Evolutionary conservation across 1,140 invertebrate genomes (phyloP).

Genomic region (Leptopilina boulardi): DNA sequence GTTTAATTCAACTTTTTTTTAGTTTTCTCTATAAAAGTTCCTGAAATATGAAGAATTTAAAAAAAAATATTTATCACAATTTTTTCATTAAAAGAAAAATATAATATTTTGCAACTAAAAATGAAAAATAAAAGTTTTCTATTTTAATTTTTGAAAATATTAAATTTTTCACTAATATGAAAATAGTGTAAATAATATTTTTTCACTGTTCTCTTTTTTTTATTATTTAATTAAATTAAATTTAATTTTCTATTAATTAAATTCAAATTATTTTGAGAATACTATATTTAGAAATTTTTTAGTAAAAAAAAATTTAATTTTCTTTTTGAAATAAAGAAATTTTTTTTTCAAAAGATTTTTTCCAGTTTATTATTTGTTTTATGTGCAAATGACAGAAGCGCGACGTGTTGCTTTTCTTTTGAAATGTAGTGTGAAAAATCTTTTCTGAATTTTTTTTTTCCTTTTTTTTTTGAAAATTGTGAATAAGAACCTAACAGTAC

Average conservation of each 20-base stretch:
- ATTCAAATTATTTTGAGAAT: too few relatives aligned
- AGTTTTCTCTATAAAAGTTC: background rate
- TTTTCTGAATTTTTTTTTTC: constrained; percentile 2
- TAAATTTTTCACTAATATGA: too few relatives aligned
- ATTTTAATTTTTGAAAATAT: too few relatives aligned
- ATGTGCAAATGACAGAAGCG: background rate
- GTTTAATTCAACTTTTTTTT: background rate
- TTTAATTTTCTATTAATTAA: too few relatives aligned
- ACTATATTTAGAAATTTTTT: too few relatives aligned
- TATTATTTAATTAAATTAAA: too few relatives aligned
- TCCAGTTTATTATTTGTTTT: background rate
- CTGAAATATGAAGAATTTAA: background rate
- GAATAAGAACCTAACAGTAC: constrained; percentile 37
- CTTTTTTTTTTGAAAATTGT: background rate
- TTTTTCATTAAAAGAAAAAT: too few relatives aligned
- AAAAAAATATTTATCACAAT: background rate
- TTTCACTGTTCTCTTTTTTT: too few relatives aligned
- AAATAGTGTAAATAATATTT: too few relatives aligned
- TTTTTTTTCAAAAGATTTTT: background rate
- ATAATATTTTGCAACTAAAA: too few relatives aligned
- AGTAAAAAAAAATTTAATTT: background rate
- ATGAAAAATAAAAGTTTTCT: too few relatives aligned
- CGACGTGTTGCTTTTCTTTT: constrained; percentile 9
- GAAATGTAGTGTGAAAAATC: background rate
- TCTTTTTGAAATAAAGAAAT: background rate